Conservation (phyloP, 2,888 invertebrate species). For the Cryptus armator region DNA sequence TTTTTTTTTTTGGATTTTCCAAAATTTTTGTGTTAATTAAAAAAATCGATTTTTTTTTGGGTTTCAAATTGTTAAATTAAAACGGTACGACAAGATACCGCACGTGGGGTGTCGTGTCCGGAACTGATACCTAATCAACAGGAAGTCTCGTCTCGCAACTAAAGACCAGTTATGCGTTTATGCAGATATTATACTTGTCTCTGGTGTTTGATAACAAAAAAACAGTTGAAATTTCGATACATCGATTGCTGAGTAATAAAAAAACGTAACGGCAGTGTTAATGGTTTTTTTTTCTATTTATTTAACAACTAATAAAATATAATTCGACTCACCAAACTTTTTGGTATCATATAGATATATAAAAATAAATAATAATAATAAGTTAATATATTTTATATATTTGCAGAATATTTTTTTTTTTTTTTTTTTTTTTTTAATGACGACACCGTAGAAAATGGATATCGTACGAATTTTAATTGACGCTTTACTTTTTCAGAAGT, state of each 20-base stretch:
- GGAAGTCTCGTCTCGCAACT: conserved; percentile 72
- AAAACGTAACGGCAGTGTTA: too few relatives aligned
- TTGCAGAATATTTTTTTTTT: too few relatives aligned
- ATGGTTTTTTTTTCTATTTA: too few relatives aligned
- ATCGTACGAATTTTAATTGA: not conserved
- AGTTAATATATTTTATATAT: too few relatives aligned
- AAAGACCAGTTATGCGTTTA: conserved; percentile 21
- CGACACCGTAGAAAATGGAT: not conserved
- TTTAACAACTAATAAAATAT: not conserved
- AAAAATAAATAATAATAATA: not conserved
- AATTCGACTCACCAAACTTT: too few relatives aligned
- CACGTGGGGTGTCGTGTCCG: not conserved
- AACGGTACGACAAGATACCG: not conserved
- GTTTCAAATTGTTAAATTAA: not conserved
- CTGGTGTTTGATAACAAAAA: not conserved
- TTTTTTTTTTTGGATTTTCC: not conserved
- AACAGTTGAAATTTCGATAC: not conserved
- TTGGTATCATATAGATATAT: not conserved
- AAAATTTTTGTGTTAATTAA: not conserved
- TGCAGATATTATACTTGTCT: not conserved
- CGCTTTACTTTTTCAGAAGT: conserved; percentile 86
- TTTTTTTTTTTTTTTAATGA: too few relatives aligned
- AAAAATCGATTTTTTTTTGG: not conserved
- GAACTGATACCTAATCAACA: conserved; percentile 68
- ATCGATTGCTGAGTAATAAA: not conserved